These are phyloP conservation scores for Troglohyphantes excavatus DNA, from an alignment of 2,888 invertebrate genomes.

Conservation along the genomic window DNA sequence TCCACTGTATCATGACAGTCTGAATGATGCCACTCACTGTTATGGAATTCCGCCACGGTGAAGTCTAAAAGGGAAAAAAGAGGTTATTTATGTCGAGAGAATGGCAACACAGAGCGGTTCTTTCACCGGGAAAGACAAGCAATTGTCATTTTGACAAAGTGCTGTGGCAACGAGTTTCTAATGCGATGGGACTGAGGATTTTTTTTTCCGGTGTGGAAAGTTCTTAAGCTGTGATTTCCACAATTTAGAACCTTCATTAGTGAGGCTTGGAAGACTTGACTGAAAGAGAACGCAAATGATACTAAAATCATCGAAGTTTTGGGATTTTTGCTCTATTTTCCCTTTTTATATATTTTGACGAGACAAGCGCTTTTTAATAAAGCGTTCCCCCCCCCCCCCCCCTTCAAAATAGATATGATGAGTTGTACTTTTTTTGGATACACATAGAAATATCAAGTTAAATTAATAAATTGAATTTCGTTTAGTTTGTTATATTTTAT, in stretches of 20 bases:
- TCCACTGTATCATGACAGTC: slow-evolving; percentile 46
- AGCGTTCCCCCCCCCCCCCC: no score
- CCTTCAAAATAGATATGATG: no score
- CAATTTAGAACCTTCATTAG: slow-evolving; percentile 75
- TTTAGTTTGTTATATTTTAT: no score
- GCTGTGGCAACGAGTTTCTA: slow-evolving; percentile 44
- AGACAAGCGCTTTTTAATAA: no score
- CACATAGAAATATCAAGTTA: no score
- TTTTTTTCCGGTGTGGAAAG: slow-evolving; percentile 8
- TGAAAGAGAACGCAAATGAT: not conserved
- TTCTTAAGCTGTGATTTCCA: slow-evolving; percentile 63
- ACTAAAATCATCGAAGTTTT: slow-evolving; percentile 46
- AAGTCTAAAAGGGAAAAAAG: slow-evolving; percentile 49
- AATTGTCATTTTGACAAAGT: slow-evolving; percentile 78
- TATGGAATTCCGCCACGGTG: slow-evolving; percentile 48
- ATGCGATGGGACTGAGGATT: slow-evolving; percentile 36
- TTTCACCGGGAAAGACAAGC: slow-evolving; percentile 71
- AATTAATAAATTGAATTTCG: no score
- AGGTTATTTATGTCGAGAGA: slow-evolving; percentile 67
- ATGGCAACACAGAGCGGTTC: slow-evolving; percentile 69
- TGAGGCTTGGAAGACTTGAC: slow-evolving; percentile 21
- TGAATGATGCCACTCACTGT: slow-evolving; percentile 29
- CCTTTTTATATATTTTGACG: not conserved
- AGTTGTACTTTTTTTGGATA: no score
- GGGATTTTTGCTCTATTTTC: not conserved